Base-by-base conservation (phyloP, 2,888 invertebrate species). In the Platycheirus rosarum region DNA sequence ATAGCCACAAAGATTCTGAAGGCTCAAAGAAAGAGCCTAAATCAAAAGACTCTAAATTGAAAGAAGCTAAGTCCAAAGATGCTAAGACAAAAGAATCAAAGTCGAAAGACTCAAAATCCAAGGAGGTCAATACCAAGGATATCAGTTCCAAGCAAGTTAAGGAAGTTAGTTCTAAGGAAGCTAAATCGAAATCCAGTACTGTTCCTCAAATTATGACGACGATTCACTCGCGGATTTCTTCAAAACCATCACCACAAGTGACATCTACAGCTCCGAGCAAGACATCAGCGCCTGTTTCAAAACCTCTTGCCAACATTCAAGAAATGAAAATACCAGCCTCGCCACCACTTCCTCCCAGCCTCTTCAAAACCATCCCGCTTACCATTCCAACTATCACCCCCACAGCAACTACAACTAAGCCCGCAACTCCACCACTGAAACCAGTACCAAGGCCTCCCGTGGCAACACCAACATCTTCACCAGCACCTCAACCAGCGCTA, bases 301-400 rank as follows among this genome's bases (percentile, higher is more conserved):
- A 87, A 73, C 75, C 87, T 0, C 37, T 86, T 2, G 44, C 76
- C 8, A 85, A 63, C 20, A 85, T 87, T 13, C 87, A 86, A 42
- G 88, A 88, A 14, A 69, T 86, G 7, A 86, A 86, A 14, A 48
- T 90, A 53, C 89, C 89, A 0, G 86, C 87, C 0, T 90, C 90
- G 1, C 89, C 90, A 2, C 90, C 90, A 0, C 57, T 90, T 71
- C 90, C 90, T 6, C 90, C 90, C 8, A 90, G 90, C 63, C 84
- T 90, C 2, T 90, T 90, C 51, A 90, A 90, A 57, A 87, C 88
- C 4, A 85, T 86, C 7, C 86, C 88, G 13, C 79, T 87, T 18
- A 87, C 87, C 7, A 87, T 89, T 23, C 86, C 87, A 20, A 85
- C 86, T 1, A 75, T 86, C 4, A 74, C 86, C 2, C 37, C 85